Evolutionary conservation across 2,113 vertebrate genomes (phyloP), one percentile per base, ranked within the genome.

Genomic region (Cinclus cinclus): DNA sequence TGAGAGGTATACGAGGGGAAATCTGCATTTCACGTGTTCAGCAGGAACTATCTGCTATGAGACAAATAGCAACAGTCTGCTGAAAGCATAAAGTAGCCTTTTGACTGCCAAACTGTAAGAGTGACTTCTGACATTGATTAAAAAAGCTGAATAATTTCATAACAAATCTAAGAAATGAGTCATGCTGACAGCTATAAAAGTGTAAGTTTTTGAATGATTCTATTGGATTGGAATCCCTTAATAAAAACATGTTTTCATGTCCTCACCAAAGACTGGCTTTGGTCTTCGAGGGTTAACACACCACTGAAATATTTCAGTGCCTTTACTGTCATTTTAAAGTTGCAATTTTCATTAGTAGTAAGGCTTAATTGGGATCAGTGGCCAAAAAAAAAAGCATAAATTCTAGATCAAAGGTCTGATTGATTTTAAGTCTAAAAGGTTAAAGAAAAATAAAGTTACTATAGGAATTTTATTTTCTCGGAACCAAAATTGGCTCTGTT

Each of bases 121-220:
- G 4, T 75, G 55, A 84, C 65, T 74, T 94, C 60, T 94, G 78
- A 84, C 35, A 74, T 83, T 16, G 12, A 37, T 68, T 91, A 37
- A 80, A 80, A 59, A 87, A 79, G 47, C 60, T 30, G 68, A 33
- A 42, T 86, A 83, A 95, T 64, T 84, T 58, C 14, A 47, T 85
- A 77, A 31, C 78, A 81, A 92, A 87, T 87, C n/a, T 71, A 64
- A 89, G 21, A 96, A 93, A 84, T 75, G 25, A 89, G 46, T 96
- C 63, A 75, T 35, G 13, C 19, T 68, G 65, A 7, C 86, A 90
- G 31, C 31, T 60, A 75, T 47, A 83, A 71, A 87, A 67, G 25
- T 67, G 21, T 73, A 62, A 39, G 6, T 17, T 90, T 91, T 96
- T 33, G 7, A 90, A 93, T 76, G 2, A 81, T 68, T 95, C 92